Evolutionary conservation across 2,113 vertebrate genomes (phyloP).

Genomic region (Pseudonaja textilis): DNA sequence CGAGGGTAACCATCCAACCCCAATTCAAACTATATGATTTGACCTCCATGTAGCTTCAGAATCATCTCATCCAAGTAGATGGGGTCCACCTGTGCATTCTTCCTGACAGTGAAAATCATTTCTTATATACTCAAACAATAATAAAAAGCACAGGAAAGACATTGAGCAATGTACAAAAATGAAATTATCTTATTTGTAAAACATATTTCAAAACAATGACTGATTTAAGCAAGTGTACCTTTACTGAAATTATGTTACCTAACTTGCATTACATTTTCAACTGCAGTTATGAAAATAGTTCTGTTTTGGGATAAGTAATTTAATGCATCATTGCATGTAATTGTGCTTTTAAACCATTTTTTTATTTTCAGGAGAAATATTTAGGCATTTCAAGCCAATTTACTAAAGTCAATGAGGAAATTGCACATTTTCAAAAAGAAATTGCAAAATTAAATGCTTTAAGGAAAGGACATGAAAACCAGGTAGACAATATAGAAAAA

Average conservation of each 20-base stretch:
- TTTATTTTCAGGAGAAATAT: constrained; percentile 58
- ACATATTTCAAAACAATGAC: background rate
- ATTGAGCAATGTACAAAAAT: background rate
- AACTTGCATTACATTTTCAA: constrained; percentile 1
- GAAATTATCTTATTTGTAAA: background rate
- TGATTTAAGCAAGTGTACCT: fast-evolving
- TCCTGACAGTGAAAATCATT: background rate
- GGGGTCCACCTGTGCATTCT: background rate
- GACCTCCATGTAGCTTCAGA: background rate
- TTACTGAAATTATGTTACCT: background rate
- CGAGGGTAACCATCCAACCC: background rate
- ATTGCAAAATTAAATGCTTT: constrained; percentile 43
- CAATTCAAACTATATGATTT: background rate
- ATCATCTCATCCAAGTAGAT: background rate
- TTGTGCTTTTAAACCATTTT: constrained; percentile 20
- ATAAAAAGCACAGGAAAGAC: background rate
- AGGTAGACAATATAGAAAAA: constrained; percentile 10
- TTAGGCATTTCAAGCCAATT: constrained; percentile 42
- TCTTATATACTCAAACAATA: background rate
- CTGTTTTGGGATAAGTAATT: background rate
- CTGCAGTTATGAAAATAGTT: constrained; percentile 9
- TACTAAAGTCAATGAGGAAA: constrained; percentile 44
- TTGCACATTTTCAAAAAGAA: constrained; percentile 53
- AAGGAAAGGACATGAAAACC: constrained; percentile 8
- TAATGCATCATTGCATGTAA: background rate